These are phyloP conservation scores for Dryobotodes eremita DNA, from an alignment of 2,888 invertebrate species.

Conservation along the genomic window DNA sequence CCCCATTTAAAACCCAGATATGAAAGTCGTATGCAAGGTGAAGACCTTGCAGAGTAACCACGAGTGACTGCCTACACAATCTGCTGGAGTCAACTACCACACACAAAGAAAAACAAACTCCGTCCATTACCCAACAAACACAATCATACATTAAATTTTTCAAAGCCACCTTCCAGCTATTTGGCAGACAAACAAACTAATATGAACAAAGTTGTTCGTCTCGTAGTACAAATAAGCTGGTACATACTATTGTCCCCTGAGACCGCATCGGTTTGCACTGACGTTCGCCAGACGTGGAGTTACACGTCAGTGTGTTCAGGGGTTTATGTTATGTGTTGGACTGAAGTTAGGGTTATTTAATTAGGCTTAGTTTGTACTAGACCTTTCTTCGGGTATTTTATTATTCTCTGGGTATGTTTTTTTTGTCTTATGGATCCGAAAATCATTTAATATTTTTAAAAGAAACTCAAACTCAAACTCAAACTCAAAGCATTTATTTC, in stretches of 20 bases:
- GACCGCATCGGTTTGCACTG: constrained; percentile 51
- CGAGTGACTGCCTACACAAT: background rate
- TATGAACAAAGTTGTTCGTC: constrained; percentile 52
- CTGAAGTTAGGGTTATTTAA: constrained; percentile 38
- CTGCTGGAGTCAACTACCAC: background rate
- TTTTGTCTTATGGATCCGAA: background rate
- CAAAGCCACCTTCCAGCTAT: constrained; percentile 32
- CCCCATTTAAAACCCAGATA: background rate
- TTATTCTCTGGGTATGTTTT: background rate
- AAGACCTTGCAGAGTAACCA: too few relatives aligned
- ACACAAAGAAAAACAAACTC: background rate
- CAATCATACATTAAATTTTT: constrained; percentile 22
- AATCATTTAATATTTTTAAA: too few relatives aligned
- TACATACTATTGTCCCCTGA: constrained; percentile 11
- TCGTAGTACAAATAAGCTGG: constrained; percentile 47
- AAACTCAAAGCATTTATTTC: too few relatives aligned
- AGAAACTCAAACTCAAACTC: too few relatives aligned
- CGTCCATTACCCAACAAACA: constrained; percentile 2
- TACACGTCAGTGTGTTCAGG: constrained; percentile 28
- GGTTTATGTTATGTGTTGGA: constrained; percentile 27
- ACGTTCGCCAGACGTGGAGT: constrained; percentile 36
- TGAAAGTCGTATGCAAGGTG: background rate
- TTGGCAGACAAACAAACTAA: constrained; percentile 44
- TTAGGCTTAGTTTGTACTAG: constrained; percentile 12
- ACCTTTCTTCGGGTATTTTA: background rate